These are phyloP conservation scores for Synergus itoensis DNA, from an alignment of 2,888 invertebrate species.

Conservation along the genomic window DNA sequence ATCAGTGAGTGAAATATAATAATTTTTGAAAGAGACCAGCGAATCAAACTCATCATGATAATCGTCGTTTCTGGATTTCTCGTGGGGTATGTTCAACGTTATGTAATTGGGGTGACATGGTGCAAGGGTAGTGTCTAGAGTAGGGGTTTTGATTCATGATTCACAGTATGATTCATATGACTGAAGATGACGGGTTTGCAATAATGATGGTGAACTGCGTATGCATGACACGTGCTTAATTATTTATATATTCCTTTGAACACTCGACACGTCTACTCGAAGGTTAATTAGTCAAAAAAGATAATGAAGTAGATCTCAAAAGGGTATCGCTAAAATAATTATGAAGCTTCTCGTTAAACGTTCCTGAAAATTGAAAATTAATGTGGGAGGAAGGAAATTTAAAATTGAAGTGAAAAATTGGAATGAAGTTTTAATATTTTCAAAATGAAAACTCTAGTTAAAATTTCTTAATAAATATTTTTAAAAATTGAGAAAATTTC, in stretches of 20 bases:
- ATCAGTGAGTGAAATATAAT: background rate
- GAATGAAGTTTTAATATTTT: background rate
- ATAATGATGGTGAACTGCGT: constrained; percentile 25
- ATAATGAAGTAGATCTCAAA: constrained; percentile 38
- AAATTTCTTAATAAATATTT: too few species aligned
- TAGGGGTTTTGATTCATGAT: constrained; percentile 42
- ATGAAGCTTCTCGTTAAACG: background rate
- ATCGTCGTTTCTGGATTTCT: constrained; percentile 76
- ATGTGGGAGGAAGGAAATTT: background rate
- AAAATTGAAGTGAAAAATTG: background rate
- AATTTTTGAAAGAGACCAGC: constrained; percentile 7
- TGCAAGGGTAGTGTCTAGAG: constrained; percentile 38
- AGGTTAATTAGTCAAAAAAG: constrained; percentile 33
- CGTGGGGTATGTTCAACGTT: constrained; percentile 72
- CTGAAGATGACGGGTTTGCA: constrained; percentile 33
- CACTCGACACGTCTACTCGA: constrained; percentile 36
- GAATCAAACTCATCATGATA: constrained; percentile 67
- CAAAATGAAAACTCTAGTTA: too few species aligned
- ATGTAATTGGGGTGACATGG: constrained; percentile 27
- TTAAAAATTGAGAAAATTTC: background rate
- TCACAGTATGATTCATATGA: constrained; percentile 41
- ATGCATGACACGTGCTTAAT: constrained; percentile 23
- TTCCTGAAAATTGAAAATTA: background rate
- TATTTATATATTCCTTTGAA: constrained; percentile 41
- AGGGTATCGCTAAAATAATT: constrained; percentile 27